phyloP scores from a whole-genome alignment of 2,113 vertebrate species.

The Cochlearius cochlearius region DNA sequence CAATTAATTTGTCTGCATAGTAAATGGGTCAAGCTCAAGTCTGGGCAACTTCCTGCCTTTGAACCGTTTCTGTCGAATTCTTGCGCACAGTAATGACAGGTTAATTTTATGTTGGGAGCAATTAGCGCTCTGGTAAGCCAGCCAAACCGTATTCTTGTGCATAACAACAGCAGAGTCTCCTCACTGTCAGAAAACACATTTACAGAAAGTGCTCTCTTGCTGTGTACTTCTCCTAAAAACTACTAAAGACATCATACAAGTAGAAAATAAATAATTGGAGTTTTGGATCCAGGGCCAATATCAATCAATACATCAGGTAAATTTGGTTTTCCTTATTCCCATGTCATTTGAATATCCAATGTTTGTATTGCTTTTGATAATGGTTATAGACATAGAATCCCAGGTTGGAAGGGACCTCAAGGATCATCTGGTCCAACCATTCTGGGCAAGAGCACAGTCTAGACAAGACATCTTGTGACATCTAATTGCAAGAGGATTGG shows the following conservation, averaged over 20 bases:
- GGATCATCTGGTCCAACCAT: no score
- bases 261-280: no score
- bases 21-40: background rate
- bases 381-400: background rate
- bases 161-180: no score
- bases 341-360: background rate
- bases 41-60: background rate
- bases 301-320: no score
- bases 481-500: background rate
- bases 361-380: background rate
- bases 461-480: no score
- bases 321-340: background rate
- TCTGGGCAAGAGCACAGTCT: no score
- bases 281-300: background rate
- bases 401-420: no score
- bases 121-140: background rate
- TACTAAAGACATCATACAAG: background rate
- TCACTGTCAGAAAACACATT: background rate
- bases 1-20: background rate
- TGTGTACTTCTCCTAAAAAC: rapidly evolving
- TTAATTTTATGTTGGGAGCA: background rate
- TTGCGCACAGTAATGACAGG: background rate
- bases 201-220: rapidly evolving
- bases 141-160: background rate
- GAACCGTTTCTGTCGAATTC: background rate